Evolutionary conservation across 2,113 vertebrate genomes (phyloP).

Genomic region (Myanophis thanlyinensis): DNA sequence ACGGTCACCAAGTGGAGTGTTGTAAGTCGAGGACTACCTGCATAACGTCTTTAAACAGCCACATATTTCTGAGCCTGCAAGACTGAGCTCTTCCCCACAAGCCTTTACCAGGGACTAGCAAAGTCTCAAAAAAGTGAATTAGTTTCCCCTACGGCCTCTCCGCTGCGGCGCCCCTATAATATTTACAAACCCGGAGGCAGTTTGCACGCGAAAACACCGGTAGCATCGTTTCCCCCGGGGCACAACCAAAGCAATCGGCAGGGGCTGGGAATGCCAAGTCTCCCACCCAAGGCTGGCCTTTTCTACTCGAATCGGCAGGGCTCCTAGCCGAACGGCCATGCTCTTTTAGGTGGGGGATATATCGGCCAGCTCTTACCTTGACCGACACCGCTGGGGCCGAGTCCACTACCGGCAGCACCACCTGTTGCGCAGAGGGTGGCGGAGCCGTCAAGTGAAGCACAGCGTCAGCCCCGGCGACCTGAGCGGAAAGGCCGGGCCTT

Average conservation of each 20-base stretch:
- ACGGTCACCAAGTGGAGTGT: too few relatives aligned
- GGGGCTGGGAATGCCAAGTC: neutral
- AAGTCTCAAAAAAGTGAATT: too few relatives aligned
- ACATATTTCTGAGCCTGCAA: neutral
- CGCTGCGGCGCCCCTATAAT: neutral
- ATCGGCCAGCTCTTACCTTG: constrained; percentile 76
- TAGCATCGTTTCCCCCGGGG: neutral
- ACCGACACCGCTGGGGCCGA: constrained; percentile 90
- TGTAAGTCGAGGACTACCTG: too few relatives aligned
- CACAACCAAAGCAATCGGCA: too few relatives aligned
- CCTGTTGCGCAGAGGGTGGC: constrained; percentile 39
- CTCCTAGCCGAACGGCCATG: neutral
- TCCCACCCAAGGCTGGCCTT: neutral
- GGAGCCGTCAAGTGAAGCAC: constrained; percentile 77
- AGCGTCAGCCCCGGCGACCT: constrained; percentile 70
- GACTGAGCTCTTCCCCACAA: neutral
- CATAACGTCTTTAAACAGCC: neutral
- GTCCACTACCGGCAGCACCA: constrained; percentile 73
- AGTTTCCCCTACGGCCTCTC: neutral
- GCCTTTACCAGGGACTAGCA: neutral
- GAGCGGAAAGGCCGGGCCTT: constrained; percentile 38
- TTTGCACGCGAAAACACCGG: too few relatives aligned
- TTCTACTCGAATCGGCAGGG: neutral
- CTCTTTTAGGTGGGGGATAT: accelerated
- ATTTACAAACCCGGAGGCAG: neutral